Conservation (phyloP, 2,888 invertebrate species). For the Troides oblongomaculatus region DNA sequence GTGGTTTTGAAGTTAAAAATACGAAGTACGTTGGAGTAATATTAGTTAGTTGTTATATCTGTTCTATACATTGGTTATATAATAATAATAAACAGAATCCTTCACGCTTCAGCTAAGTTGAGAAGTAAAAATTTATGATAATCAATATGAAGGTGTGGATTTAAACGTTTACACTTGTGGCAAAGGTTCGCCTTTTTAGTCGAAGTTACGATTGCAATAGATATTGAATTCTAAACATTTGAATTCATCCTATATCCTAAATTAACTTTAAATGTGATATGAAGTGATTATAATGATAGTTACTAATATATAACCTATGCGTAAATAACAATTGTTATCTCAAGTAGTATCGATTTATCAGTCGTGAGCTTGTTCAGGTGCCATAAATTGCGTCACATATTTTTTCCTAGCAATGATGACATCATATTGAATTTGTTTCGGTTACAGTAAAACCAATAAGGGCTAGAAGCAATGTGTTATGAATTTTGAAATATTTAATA, state of each 20-base stretch:
- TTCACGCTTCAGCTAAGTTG: too few species aligned
- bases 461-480: background rate
- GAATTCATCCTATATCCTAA: background rate
- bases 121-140: too few species aligned
- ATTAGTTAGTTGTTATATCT: too few species aligned
- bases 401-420: conserved; percentile 11
- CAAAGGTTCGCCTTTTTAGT: too few species aligned
- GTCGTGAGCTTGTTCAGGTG: conserved; percentile 3
- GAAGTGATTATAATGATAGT: background rate
- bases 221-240: background rate
- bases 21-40: too few species aligned
- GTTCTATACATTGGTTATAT: too few species aligned
- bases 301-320: background rate
- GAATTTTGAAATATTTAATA: background rate
- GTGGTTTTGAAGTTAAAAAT: too few species aligned
- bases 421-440: conserved; percentile 1
- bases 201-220: too few species aligned
- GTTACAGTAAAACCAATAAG: background rate
- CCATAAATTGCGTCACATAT: background rate
- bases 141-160: too few species aligned
- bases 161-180: too few species aligned
- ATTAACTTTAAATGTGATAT: background rate
- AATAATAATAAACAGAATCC: too few species aligned
- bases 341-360: conserved; percentile 22
- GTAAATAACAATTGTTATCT: conserved; percentile 19